phyloP scores from a whole-genome alignment of 2,888 invertebrate species.

The Hipparchia semele region DNA sequence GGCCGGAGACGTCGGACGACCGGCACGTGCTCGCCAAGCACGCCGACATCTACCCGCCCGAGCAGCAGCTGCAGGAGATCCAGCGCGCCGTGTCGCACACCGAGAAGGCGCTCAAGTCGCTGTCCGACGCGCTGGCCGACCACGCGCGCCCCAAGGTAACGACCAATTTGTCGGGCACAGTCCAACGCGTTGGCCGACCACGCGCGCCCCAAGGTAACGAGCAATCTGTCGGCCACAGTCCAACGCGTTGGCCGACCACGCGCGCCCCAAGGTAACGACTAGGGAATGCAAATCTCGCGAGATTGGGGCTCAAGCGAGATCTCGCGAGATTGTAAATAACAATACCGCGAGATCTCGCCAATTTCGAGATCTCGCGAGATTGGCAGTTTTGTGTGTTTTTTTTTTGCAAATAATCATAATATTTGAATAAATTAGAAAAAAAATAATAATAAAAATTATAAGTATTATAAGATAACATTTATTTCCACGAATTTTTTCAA shows the following conservation, averaged over 20 bases:
- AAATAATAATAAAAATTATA: too few species aligned
- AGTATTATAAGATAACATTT: too few species aligned
- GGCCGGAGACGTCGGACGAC: slow-evolving; percentile 97
- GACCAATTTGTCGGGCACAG: slow-evolving; percentile 93
- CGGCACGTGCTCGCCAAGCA: slow-evolving; percentile 97
- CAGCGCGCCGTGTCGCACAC: slow-evolving; percentile 96
- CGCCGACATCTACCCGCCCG: slow-evolving; percentile 96
- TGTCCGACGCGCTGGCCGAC: slow-evolving; percentile 94
- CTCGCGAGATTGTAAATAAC: too few species aligned
- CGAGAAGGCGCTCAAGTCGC: slow-evolving; percentile 96
- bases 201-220: slow-evolving; percentile 77
- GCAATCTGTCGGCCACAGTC: slow-evolving; percentile 95
- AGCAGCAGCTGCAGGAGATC: slow-evolving; percentile 93
- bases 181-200: slow-evolving; percentile 92
- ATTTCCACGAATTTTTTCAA: too few species aligned
- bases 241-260: slow-evolving; percentile 89
- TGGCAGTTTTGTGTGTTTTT: too few species aligned
- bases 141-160: slow-evolving; percentile 74
- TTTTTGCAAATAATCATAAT: too few species aligned
- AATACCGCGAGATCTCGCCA: too few species aligned
- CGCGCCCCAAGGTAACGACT: slow-evolving; percentile 58
- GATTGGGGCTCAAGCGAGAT: too few species aligned
- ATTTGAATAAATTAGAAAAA: too few species aligned
- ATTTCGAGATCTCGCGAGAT: too few species aligned
- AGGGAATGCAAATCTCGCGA: too few species aligned